phyloP scores from a whole-genome alignment of 2,888 invertebrate genomes.

The Rotaria sp. region DNA sequence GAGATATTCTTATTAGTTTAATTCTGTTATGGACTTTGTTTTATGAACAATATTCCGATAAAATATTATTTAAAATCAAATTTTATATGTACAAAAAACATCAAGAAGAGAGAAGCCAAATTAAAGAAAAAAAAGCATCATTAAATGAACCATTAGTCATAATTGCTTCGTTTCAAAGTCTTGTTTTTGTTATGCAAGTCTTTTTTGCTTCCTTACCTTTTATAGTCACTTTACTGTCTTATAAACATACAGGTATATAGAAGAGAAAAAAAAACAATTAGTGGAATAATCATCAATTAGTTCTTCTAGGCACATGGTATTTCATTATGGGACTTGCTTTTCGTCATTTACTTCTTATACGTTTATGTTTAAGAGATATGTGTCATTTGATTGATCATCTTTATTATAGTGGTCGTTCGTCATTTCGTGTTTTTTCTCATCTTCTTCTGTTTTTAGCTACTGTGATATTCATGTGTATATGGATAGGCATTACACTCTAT shows the following conservation, averaged over 20 bases:
- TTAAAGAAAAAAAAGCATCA: not conserved
- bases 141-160: not conserved
- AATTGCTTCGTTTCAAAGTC: not conserved
- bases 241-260: not conserved
- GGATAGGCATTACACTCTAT: not conserved
- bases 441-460: not conserved
- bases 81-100: not conserved
- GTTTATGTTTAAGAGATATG: not conserved
- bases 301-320: not conserved
- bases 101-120: not conserved
- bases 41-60: conserved; percentile 10
- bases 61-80: not conserved
- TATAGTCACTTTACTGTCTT: not conserved
- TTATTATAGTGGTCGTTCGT: not conserved
- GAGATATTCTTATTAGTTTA: not conserved
- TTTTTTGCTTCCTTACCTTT: not conserved
- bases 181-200: not conserved
- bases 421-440: not conserved
- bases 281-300: not conserved
- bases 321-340: not conserved
- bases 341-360: conserved; percentile 23
- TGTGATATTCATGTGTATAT: not conserved
- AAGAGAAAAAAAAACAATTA: not conserved
- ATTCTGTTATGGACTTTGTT: not conserved
- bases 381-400: not conserved